phyloP scores from a whole-genome alignment of 2,113 vertebrate genomes.

The Ranitomeya variabilis region DNA sequence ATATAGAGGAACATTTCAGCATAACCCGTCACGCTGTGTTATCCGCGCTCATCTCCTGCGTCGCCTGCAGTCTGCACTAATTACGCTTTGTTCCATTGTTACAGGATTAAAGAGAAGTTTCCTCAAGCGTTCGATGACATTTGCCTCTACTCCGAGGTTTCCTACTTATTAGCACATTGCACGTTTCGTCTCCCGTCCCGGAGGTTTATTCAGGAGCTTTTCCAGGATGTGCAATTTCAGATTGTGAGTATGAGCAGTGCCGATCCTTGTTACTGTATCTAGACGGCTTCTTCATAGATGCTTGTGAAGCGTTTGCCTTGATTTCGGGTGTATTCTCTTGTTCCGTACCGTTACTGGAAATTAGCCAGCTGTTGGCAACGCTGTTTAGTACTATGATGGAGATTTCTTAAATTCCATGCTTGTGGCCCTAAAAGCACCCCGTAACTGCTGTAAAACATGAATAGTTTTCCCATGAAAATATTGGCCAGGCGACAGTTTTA shows the following conservation, averaged over 20 bases:
- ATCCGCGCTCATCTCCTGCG: background rate
- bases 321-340: too few relatives aligned
- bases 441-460: too few relatives aligned
- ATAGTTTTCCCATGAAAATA: too few relatives aligned
- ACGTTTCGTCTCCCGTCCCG: conserved; percentile 93
- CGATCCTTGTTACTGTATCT: too few relatives aligned
- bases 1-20: background rate
- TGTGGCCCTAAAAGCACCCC: too few relatives aligned
- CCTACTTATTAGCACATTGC: conserved; percentile 90
- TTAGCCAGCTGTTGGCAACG: too few relatives aligned
- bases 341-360: too few relatives aligned
- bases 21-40: background rate
- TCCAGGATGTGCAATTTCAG: conserved; percentile 97
- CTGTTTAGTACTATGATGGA: too few relatives aligned
- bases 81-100: conserved; percentile 32
- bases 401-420: too few relatives aligned
- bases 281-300: too few relatives aligned
- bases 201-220: conserved; percentile 97
- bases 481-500: too few relatives aligned
- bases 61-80: background rate
- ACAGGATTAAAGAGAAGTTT: conserved; percentile 98
- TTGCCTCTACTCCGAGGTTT: conserved; percentile 98
- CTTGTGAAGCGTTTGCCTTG: too few relatives aligned
- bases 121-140: conserved; percentile 97
- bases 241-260: conserved; percentile 74